Evolutionary conservation across 2,888 invertebrate genomes (phyloP).

Genomic region (Eupithecia insigniata): DNA sequence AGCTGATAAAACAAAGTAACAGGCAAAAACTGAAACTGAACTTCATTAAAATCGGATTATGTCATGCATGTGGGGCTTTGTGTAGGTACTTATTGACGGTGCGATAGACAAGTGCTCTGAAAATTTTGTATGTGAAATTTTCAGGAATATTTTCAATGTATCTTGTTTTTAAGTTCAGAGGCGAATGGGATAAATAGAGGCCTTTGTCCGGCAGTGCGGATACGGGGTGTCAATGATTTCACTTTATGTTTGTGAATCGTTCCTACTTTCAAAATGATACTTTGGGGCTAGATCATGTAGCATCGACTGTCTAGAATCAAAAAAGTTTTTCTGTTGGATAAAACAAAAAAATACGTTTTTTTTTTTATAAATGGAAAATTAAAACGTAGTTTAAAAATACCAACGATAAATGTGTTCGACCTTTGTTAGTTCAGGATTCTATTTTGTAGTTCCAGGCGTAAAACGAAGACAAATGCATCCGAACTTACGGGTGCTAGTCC

Average conservation of each 20-base stretch:
- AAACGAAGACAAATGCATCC: background rate
- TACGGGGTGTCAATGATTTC: background rate
- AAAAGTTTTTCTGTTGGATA: too few species aligned
- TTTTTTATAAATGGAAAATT: too few species aligned
- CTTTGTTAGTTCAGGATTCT: too few species aligned
- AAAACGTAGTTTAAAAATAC: too few species aligned
- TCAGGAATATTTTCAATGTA: background rate
- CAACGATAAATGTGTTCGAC: too few species aligned
- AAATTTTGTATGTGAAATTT: constrained; percentile 2
- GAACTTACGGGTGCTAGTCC: background rate
- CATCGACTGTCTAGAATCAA: too few species aligned
- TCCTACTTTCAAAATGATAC: background rate
- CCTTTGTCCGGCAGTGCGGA: background rate
- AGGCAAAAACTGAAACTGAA: constrained; percentile 27
- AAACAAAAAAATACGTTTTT: too few species aligned
- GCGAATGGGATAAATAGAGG: background rate
- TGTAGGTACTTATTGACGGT: constrained; percentile 9
- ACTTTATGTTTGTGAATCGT: background rate
- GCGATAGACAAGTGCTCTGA: constrained; percentile 10
- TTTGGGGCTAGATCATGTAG: too few species aligned
- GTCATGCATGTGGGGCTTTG: constrained; percentile 16
- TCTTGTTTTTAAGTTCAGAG: background rate
- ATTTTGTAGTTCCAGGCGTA: too few species aligned
- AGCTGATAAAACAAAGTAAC: constrained; percentile 35
- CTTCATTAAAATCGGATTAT: constrained; percentile 46